Percentiles rank a stretch among this genome's conserved stretches.
Conservation (phyloP, 2,888 invertebrate genomes). For the Capitulum mitella region DNA sequence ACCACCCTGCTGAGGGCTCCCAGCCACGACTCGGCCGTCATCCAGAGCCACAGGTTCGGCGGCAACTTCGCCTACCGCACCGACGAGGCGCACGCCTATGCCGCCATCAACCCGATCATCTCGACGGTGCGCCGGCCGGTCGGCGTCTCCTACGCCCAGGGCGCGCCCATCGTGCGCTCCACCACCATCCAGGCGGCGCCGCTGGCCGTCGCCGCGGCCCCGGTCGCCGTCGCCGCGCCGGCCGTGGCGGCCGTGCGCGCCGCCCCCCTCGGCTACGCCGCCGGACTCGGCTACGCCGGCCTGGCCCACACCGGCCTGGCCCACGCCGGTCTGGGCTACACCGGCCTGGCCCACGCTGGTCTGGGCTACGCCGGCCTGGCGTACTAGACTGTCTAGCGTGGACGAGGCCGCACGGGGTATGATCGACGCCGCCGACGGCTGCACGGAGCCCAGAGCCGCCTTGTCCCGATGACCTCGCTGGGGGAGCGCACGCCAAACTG, state of each 20-base stretch:
- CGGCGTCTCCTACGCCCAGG: conserved; percentile 42
- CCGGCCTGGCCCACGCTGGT: not conserved
- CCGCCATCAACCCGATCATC: conserved; percentile 45
- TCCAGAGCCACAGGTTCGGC: conserved; percentile 49
- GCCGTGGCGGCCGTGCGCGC: not conserved
- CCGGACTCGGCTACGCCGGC: not conserved
- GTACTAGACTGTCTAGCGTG: too few species aligned
- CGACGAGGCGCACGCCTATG: conserved; percentile 50
- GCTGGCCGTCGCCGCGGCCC: conserved; percentile 38
- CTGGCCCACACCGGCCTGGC: not conserved
- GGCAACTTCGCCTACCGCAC: conserved; percentile 53
- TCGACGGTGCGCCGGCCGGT: conserved; percentile 40
- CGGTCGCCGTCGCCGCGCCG: conserved; percentile 29
- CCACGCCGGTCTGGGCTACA: not conserved
- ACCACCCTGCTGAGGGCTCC: conserved; percentile 44
- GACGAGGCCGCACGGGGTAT: too few species aligned
- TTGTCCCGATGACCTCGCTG: too few species aligned
- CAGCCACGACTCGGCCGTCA: conserved; percentile 49
- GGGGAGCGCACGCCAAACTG: too few species aligned
- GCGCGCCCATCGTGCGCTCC: conserved; percentile 38
- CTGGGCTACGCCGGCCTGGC: not conserved
- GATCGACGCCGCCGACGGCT: too few species aligned
- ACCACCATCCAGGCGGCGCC: conserved; percentile 50
- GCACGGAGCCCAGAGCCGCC: too few species aligned
- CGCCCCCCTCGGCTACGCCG: not conserved